Evolutionary conservation across 2,888 invertebrate genomes (phyloP), one percentile per base, ranked within the genome.

Genomic region (Stenichneumon culpator): DNA sequence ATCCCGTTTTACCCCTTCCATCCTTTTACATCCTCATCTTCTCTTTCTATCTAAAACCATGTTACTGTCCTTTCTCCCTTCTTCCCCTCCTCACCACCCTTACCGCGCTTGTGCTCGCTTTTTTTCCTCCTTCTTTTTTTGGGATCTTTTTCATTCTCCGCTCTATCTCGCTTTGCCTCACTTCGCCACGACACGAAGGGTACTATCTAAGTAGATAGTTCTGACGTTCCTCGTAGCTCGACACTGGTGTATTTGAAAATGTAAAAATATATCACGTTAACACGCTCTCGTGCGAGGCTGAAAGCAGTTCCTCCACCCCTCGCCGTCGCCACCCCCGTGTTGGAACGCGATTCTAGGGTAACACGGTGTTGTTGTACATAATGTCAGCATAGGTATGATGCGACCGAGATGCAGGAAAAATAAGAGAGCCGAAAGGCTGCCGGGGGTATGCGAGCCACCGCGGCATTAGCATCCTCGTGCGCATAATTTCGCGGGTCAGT

Each of bases 401-500:
- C 72, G 68, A 63, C 50, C 11, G 65, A 65, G 70, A 70, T 73
- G 65, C 47, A 22, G 52, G 25, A 19, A 63, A 32, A 72, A 44
- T 2, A 22, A 52, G 36, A 44, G 78, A 28, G 63, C 52, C 32
- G 75, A 69, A 67, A 32, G 52, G 79, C 50, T 47, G n/a, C 5
- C 16, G 3, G 16, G 77, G 54, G 69, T 65, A 70, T 19, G 47
- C 25, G 74, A 78, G 79, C 84, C 52, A 82, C 69, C 54, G 39
- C 69, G 75, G 80, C 81, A 88, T 88, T 89, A 87, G 87, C 88
- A 88, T 88, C 80, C 84, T 82, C 87, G 86, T 88, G 84, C 83
- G 82, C 86, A 86, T 88, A 88, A 89, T 89, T 88, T 84, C 79
- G 78, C 69, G 77, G 86, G 65, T 52, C 74, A 44, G 75, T 75